Evolutionary conservation across 2,888 invertebrate species (phyloP), one percentile per base, ranked within the genome.

Genomic region (Eilema sororculum): DNA sequence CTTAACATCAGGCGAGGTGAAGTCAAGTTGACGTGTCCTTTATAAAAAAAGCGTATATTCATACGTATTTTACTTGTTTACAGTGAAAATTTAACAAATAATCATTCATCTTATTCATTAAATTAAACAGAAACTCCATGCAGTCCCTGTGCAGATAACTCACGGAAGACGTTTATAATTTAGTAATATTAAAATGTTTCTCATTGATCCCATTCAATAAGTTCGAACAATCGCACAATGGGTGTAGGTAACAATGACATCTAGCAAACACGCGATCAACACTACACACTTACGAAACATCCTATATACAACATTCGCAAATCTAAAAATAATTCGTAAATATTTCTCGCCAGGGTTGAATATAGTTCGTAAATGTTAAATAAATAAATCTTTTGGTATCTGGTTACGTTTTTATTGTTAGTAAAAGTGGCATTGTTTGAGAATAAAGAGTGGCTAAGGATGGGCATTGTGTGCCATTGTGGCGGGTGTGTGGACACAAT

Each of bases 101-200:
- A n/a, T n/a, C n/a, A n/a, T n/a, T n/a, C n/a, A n/a, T n/a, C n/a
- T n/a, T n/a, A n/a, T n/a, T n/a, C n/a, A n/a, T n/a, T 2, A n/a
- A 52, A 52, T 3, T 24, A 24, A n/a, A 60, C 30, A 30, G 20
- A n/a, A 30, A n/a, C 20, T 80, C 84, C 37, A 81, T 59, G 59
- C 60, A 69, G 22, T 70, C 73, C 22, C 62, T 78, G 72, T 78
- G 52, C 74, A 78, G 67, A 83, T 82, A 84, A 84, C 80, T 88
- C 87, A 90, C 93, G 93, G 94, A 95, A 95, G 94, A 95, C 93
- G 90, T 94, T 93, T 92, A 94, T 95, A 95, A 94, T 95, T 95
- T 93, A 91, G 92, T 91, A 93, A 94, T 95, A 95, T 95, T 95
- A 95, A 94, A 95, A 95, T 94, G 95, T 95, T 94, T 95, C 94